Evolutionary conservation across 1,140 invertebrate genomes (phyloP).

Genomic region (Adelges cooleyi): DNA sequence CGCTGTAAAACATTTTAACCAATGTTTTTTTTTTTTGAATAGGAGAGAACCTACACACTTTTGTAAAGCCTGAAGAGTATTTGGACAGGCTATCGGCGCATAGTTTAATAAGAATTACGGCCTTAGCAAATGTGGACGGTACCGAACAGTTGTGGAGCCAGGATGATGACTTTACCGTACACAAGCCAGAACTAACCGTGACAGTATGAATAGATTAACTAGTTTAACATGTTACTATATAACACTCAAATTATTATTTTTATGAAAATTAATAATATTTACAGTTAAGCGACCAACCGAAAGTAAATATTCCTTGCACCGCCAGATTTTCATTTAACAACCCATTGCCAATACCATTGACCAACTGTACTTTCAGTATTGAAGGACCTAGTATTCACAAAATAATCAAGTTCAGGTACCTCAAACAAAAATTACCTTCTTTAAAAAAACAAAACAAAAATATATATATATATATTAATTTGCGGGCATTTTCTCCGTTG

Average conservation of each 20-base stretch:
- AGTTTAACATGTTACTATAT: background rate
- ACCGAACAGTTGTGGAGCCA: conserved; percentile 57
- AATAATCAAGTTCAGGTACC: conserved; percentile 10
- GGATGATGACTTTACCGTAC: conserved; percentile 54
- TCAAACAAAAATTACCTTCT: background rate
- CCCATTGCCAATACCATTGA: background rate
- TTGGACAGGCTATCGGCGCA: conserved; percentile 56
- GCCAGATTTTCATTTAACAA: conserved; percentile 1
- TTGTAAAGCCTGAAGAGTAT: conserved; percentile 48
- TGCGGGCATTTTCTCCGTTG: too few species aligned
- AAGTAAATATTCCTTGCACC: background rate
- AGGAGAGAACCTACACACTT: conserved; percentile 40
- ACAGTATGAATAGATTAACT: conserved; percentile 37
- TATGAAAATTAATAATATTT: background rate
- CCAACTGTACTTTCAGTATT: conserved; percentile 3
- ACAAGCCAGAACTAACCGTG: conserved; percentile 49
- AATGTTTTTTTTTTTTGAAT: too few species aligned
- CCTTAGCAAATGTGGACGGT: conserved; percentile 53
- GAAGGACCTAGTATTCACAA: background rate
- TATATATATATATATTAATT: too few species aligned
- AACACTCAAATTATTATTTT: background rate
- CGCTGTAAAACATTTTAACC: too few species aligned
- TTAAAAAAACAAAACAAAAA: too few species aligned
- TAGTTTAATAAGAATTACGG: conserved; percentile 53
- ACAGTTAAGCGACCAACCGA: background rate